These are phyloP conservation scores for Amphilophus citrinellus DNA, from an alignment of 2,113 vertebrate genomes.

Conservation along the genomic window DNA sequence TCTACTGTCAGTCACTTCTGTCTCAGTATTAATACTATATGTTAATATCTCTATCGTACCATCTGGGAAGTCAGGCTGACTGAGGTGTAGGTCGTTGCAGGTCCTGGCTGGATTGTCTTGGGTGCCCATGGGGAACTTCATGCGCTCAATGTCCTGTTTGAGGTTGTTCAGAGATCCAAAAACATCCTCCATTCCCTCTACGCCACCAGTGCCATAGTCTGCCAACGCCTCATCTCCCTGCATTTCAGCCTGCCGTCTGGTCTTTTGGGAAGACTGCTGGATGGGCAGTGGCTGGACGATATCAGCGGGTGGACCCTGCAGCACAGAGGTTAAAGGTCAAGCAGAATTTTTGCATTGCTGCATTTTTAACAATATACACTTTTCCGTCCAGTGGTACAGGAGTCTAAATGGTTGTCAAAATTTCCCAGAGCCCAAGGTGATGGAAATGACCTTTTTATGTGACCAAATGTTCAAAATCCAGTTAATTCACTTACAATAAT, in stretches of 20 bases:
- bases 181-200: constrained; percentile 93
- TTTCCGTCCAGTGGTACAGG: background rate
- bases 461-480: background rate
- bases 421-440: background rate
- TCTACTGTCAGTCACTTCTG: background rate
- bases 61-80: constrained; percentile 94
- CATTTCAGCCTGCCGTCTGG: constrained; percentile 87
- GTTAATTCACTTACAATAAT: background rate
- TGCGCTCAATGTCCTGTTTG: constrained; percentile 95
- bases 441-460: background rate
- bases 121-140: constrained; percentile 97
- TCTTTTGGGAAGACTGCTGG: constrained; percentile 86
- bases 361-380: accelerated
- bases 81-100: constrained; percentile 95
- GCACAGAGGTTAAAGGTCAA: constrained; percentile 19
- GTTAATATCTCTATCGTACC: constrained; percentile 78
- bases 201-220: constrained; percentile 82
- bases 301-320: constrained; percentile 94
- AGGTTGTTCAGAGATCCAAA: constrained; percentile 94
- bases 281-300: constrained; percentile 95
- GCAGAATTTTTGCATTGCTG: background rate
- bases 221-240: constrained; percentile 86
- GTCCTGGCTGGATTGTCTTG: constrained; percentile 95
- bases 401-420: background rate
- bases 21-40: background rate